phyloP scores from a whole-genome alignment of 2,888 invertebrate genomes.

The Pecten maximus region DNA sequence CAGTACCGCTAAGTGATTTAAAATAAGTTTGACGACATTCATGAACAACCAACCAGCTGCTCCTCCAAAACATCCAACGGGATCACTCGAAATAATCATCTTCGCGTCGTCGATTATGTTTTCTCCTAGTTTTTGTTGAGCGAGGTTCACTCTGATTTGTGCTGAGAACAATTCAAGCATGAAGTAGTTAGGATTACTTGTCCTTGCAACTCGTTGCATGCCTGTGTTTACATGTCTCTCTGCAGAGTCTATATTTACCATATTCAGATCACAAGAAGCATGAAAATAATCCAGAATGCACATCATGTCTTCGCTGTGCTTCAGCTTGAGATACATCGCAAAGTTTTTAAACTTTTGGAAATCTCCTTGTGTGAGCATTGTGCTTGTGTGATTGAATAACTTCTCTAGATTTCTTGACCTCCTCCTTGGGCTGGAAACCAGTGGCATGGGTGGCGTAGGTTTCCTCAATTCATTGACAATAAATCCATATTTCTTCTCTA shows the following conservation, averaged over 20 bases:
- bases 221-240: constrained; percentile 36
- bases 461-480: constrained; percentile 21
- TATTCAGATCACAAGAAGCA: constrained; percentile 36
- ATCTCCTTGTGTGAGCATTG: constrained; percentile 37
- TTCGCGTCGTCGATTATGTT: constrained; percentile 45
- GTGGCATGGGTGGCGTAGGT: neutral
- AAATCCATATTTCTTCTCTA: constrained; percentile 38
- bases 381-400: constrained; percentile 47
- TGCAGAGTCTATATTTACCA: constrained; percentile 22
- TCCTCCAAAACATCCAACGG: constrained; percentile 35
- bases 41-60: constrained; percentile 50
- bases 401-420: neutral
- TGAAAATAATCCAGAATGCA: constrained; percentile 41
- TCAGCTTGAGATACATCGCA: neutral
- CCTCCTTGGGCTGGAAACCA: too few relatives aligned
- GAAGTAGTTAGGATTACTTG: constrained; percentile 42
- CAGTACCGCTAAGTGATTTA: constrained; percentile 36
- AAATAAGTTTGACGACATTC: constrained; percentile 41
- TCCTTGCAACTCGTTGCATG: constrained; percentile 36
- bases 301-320: neutral
- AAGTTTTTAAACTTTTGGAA: constrained; percentile 30
- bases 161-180: constrained; percentile 42
- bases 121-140: constrained; percentile 31
- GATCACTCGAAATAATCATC: constrained; percentile 43
- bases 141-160: constrained; percentile 42